Evolutionary conservation across 2,888 invertebrate genomes (phyloP), one percentile per base, ranked within the genome.

Genomic region (Zaprionus bogoriensis): DNA sequence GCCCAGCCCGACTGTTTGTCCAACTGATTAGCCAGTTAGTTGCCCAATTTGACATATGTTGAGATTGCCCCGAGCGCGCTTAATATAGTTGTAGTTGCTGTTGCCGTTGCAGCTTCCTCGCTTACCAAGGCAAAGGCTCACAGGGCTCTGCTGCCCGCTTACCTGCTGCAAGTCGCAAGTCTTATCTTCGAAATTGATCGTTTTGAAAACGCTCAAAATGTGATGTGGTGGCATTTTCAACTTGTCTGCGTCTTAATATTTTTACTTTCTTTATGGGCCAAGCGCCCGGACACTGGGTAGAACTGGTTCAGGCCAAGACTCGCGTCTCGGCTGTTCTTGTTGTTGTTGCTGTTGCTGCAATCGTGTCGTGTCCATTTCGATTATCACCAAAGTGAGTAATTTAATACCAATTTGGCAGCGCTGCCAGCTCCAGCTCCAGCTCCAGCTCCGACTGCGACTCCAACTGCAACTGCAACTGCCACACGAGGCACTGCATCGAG

Each of bases 221-320:
- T 89, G 86, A 86, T 88, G 88, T 89, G 88, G 89, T 89, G 89
- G 89, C 89, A 89, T 86, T 84, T 86, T 85, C 81, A 80, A 82
- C 86, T 87, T 89, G 88, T 85, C 89, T 82, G 88, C 88, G 77
- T 87, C 86, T 89, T 74, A 80, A 89, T 89, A 89, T 81, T 87
- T 80, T 89, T 88, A 84, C 83, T 77, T 82, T 79, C 77, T 78
- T 88, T 87, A 81, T 75, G 85, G 68, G 19, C n/a, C n/a, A n/a
- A n/a, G 50, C 27, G 54, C 57, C 53, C 59, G 60, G 54, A 55
- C 61, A 70, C n/a, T n/a, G n/a, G n/a, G 64, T 64, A 65, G 74
- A 80, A 87, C 87, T 80, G 80, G 80, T 80, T 80, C 80, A 80
- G 62, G 22, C 23, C 25, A 17, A 32, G 42, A 32, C 41, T 52